phyloP scores from a whole-genome alignment of 2,888 invertebrate species.

The Agriopis aurantiaria region DNA sequence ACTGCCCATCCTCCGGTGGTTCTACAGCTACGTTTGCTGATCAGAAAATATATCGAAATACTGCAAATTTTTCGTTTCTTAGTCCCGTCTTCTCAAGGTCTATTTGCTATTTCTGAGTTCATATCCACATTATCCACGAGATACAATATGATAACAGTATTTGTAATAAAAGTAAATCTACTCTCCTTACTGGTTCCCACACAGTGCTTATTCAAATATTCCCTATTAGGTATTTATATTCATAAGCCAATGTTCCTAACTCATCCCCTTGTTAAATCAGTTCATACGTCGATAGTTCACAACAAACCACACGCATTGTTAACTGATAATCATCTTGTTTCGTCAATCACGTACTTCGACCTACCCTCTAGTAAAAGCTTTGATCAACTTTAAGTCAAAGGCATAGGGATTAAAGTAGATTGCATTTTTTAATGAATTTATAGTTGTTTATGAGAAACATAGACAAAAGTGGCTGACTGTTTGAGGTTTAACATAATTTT shows the following conservation, averaged over 20 bases:
- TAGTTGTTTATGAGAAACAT: constrained; percentile 60
- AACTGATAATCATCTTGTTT: constrained; percentile 76
- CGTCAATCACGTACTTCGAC: constrained; percentile 69
- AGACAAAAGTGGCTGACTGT: constrained; percentile 59
- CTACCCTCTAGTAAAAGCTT: constrained; percentile 53
- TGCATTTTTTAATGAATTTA: constrained; percentile 47
- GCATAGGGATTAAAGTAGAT: constrained; percentile 21
- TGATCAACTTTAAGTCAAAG: constrained; percentile 24
- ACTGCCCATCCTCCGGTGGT: too few species aligned
- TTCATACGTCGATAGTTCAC: constrained; percentile 66
- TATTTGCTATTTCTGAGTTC: too few species aligned
- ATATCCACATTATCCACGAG: too few species aligned
- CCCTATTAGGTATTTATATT: constrained; percentile 37
- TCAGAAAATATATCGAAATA: too few species aligned
- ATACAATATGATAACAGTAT: too few species aligned
- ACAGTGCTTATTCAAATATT: constrained; percentile 38
- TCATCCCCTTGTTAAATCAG: constrained; percentile 58
- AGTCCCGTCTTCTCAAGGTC: too few species aligned
- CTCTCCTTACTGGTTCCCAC: constrained; percentile 12
- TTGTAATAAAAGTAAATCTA: background rate
- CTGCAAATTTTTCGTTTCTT: too few species aligned
- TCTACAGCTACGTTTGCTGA: too few species aligned
- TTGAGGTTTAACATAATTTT: constrained; percentile 59
- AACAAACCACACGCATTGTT: constrained; percentile 79
- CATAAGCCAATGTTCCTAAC: constrained; percentile 48